Percentiles rank a stretch among this genome's conserved stretches.
These are phyloP conservation scores for Leptonema lineaticorne DNA, from an alignment of 1,140 invertebrate species.

Conservation along the genomic window DNA sequence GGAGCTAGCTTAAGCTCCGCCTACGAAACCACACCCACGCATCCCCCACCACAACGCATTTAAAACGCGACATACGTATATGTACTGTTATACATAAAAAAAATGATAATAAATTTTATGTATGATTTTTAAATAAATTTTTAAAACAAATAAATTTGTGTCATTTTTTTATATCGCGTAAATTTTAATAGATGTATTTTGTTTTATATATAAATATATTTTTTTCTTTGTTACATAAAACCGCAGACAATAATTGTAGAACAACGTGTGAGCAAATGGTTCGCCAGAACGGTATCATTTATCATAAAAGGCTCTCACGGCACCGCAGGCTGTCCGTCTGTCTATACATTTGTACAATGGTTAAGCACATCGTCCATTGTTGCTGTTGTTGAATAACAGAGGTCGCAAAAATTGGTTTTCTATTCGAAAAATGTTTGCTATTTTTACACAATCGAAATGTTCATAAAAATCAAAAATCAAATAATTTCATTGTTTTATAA, in stretches of 20 bases:
- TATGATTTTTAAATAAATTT: not conserved
- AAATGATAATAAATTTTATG: not conserved
- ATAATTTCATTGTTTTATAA: too few species aligned
- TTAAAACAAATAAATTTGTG: too few species aligned
- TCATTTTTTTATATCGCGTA: not conserved
- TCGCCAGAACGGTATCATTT: constrained; percentile 22
- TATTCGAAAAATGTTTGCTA: too few species aligned
- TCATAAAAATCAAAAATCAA: too few species aligned
- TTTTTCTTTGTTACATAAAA: not conserved
- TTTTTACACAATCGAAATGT: too few species aligned
- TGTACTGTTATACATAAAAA: not conserved
- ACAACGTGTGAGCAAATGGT: constrained; percentile 29
- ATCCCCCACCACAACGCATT: not conserved
- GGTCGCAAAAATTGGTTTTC: not conserved
- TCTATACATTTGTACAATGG: constrained; percentile 24
- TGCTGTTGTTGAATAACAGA: not conserved
- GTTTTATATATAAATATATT: not conserved
- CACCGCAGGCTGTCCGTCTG: constrained; percentile 13
- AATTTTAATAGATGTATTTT: not conserved
- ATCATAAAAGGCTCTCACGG: constrained; percentile 31
- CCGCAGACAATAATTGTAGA: constrained; percentile 21
- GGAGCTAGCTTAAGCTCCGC: not conserved
- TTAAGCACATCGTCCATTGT: constrained; percentile 18
- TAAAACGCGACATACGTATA: not conserved
- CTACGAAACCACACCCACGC: constrained; percentile 14